Percentiles rank a stretch among this genome's conserved stretches.
Evolutionary conservation across 1,140 invertebrate species (phyloP).

Genomic region (Conopomorpha cramerella): DNA sequence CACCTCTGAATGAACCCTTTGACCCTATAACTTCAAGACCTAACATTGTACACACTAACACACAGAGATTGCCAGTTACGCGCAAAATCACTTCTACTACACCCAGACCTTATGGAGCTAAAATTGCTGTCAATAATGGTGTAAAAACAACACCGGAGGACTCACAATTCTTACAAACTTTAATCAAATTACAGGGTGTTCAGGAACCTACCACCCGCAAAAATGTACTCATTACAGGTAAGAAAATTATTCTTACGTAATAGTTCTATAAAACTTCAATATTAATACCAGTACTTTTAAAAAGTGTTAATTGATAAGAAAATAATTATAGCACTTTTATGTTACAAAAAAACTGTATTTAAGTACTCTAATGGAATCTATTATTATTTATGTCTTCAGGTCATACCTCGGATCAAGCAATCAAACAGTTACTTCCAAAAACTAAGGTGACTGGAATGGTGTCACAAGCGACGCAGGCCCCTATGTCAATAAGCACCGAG

Average conservation of each 20-base stretch:
- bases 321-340: too few relatives aligned
- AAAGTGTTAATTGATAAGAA: too few relatives aligned
- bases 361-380: too few relatives aligned
- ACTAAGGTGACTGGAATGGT: slow-evolving; percentile 37
- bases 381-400: slow-evolving; percentile 18
- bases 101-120: slow-evolving; percentile 25
- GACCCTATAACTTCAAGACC: slow-evolving; percentile 28
- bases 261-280: too few relatives aligned
- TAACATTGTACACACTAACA: too few relatives aligned
- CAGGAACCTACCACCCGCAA: slow-evolving; percentile 43
- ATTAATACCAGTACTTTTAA: too few relatives aligned
- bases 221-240: slow-evolving; percentile 46
- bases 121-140: slow-evolving; percentile 46
- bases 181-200: slow-evolving; percentile 46
- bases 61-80: too few relatives aligned
- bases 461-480: slow-evolving; percentile 40
- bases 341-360: too few relatives aligned
- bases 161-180: slow-evolving; percentile 47
- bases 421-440: slow-evolving; percentile 41
- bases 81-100: slow-evolving; percentile 16
- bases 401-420: slow-evolving; percentile 44
- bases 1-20: slow-evolving; percentile 34
- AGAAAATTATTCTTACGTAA: too few relatives aligned
- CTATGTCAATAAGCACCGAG: slow-evolving; percentile 50
- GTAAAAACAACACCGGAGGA: slow-evolving; percentile 46